These are phyloP conservation scores for Orientallactaga bullata DNA, from an alignment of 2,113 vertebrate species.

Conservation along the genomic window DNA sequence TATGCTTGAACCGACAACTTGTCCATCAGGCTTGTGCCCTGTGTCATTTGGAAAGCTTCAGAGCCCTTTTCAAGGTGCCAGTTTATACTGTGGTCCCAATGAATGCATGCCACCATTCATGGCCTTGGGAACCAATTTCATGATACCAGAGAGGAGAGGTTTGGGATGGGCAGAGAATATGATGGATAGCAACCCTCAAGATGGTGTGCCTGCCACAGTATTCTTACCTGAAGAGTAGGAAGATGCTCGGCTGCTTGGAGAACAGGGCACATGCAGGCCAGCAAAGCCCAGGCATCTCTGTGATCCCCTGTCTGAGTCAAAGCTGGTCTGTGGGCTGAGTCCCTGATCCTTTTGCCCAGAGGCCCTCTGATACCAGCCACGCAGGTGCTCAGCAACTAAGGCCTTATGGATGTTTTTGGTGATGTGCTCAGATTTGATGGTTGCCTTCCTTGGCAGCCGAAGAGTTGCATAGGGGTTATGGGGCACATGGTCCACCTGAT, in stretches of 20 bases:
- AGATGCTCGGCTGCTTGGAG: constrained; percentile 88
- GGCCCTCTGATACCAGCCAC: constrained; percentile 97
- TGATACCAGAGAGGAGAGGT: background rate
- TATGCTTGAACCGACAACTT: background rate
- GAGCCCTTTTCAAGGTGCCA: background rate
- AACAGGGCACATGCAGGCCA: constrained; percentile 89
- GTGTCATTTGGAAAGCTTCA: background rate
- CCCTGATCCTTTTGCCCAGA: constrained; percentile 89
- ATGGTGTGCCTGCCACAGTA: rapidly evolving
- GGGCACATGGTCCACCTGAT: constrained; percentile 89
- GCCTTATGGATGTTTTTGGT: constrained; percentile 95
- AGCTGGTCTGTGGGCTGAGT: constrained; percentile 87
- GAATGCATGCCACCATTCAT: too few species aligned
- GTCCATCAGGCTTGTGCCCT: background rate
- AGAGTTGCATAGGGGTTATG: constrained; percentile 95
- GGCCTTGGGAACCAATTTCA: background rate
- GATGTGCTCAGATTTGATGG: constrained; percentile 89
- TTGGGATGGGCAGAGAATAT: rapidly evolving
- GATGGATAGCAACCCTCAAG: background rate
- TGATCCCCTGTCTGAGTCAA: constrained; percentile 92
- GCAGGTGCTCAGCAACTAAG: constrained; percentile 95
- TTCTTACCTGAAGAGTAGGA: constrained; percentile 91
- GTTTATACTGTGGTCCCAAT: background rate
- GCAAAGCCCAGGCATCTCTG: constrained; percentile 93
- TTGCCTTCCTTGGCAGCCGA: constrained; percentile 91